Evolutionary conservation across 2,113 vertebrate genomes (phyloP).

Genomic region (Hypanus sabinus): DNA sequence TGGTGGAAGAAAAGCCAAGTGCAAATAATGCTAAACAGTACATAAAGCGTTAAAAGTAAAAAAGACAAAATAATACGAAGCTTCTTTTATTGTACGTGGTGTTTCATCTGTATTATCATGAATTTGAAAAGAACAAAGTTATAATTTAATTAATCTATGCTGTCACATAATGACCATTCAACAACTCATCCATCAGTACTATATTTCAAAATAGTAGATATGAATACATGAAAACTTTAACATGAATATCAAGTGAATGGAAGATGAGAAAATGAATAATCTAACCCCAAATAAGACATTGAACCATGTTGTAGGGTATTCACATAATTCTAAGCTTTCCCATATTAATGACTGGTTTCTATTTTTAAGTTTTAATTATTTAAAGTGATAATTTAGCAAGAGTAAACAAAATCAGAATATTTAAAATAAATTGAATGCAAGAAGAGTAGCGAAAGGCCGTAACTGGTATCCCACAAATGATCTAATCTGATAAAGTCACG

Average conservation of each 20-base stretch:
- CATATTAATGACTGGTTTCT: neutral
- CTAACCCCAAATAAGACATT: neutral
- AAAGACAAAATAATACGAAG: neutral
- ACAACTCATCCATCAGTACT: neutral
- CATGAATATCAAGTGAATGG: neutral
- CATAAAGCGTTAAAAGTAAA: neutral
- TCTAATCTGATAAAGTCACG: constrained; percentile 21
- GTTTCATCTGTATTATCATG: neutral
- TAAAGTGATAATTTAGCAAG: neutral
- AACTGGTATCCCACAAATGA: neutral
- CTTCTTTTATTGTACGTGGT: neutral
- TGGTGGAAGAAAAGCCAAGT: neutral
- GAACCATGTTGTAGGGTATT: neutral
- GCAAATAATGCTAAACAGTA: neutral
- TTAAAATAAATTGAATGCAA: constrained; percentile 7
- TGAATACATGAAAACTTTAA: neutral
- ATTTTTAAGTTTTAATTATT: neutral
- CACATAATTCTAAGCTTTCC: neutral
- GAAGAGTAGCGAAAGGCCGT: neutral
- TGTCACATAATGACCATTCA: neutral
- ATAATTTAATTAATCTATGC: neutral
- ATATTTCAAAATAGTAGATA: neutral
- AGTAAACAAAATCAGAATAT: neutral
- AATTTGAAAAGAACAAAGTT: neutral
- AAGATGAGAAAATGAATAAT: neutral